These are phyloP conservation scores for Andinoacara biseriatus DNA, from an alignment of 2,113 vertebrate genomes.

Conservation along the genomic window DNA sequence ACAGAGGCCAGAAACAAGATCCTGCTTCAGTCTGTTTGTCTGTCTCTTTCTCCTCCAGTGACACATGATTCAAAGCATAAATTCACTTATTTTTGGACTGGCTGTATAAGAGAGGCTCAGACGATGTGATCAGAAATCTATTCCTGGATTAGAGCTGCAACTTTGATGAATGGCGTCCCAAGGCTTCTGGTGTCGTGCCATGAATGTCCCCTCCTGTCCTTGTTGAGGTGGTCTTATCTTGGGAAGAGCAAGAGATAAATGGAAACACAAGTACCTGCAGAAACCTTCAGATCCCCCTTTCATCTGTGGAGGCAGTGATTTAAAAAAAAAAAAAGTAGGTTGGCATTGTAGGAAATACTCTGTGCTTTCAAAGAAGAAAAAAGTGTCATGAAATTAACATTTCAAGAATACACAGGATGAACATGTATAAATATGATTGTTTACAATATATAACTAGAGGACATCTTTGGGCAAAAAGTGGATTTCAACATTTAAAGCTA, in stretches of 20 bases:
- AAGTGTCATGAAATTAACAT: neutral
- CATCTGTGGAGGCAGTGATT: neutral
- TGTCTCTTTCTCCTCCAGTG: slow-evolving; percentile 32
- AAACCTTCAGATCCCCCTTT: neutral
- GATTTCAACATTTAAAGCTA: neutral
- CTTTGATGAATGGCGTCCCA: slow-evolving; percentile 15
- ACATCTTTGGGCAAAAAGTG: neutral
- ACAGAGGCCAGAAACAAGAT: slow-evolving; percentile 59
- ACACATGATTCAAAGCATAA: slow-evolving; percentile 14
- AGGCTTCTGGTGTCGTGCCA: neutral
- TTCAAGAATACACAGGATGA: neutral
- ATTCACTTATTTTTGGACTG: slow-evolving; percentile 10
- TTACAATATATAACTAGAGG: too few species aligned
- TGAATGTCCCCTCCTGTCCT: neutral
- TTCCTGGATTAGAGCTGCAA: slow-evolving; percentile 1
- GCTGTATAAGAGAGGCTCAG: slow-evolving; percentile 1
- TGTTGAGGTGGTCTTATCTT: neutral
- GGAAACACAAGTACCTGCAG: neutral
- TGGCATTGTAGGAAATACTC: neutral
- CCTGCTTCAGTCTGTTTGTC: slow-evolving; percentile 31
- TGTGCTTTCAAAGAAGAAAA: neutral
- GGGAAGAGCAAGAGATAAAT: neutral
- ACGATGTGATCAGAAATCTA: slow-evolving; percentile 27
- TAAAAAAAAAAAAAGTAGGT: neutral
- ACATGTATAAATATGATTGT: too few species aligned